Evolutionary conservation across 2,113 vertebrate species (phyloP), one percentile per base, ranked within the genome.

Genomic region (Merops nubicus): DNA sequence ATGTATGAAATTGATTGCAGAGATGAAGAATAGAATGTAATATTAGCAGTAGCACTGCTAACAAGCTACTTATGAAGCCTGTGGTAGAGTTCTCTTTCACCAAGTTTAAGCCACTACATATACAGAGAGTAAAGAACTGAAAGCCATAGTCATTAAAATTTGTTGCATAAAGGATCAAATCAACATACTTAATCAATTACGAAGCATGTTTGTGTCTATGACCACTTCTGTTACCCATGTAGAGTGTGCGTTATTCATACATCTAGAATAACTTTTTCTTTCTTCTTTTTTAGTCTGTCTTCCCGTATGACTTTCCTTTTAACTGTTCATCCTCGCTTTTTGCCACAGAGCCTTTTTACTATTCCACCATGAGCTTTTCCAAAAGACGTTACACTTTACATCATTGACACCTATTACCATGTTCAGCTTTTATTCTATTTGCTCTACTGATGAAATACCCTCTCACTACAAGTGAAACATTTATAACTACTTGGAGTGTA

Each of bases 1-100:
- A 96, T 93, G 85, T 88, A 96, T 91, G 65, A 77, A 97, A 95
- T 91, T 80, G 33, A 85, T 97, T 96, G 43, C 57, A 91, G 72
- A 90, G 57, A 65, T 69, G 60, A 93, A 85, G 74, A 93, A 78
- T 67, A 79, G 87, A 91, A 75, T 47, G 25, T 70, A 91, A 81
- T 87, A 81, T 59, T 86, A 88, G 29, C 31, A 72, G 63, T 42
- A 85, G 23, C 63, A 69, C 84, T 6, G 12, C 76, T 96, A 84
- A 50, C 28, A 33, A 59, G 29, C 43, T 91, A 25, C 5, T 1
- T 34, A 56, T 25, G 34, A 88, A 91, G 23, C 25, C 50, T 54
- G 47, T 47, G 33, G 11, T 77, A 33, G 38, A 59, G 12, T 13
- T 21, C 38, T 65, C 13, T 38, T 18, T 93, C 60, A 40, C 38